A percentile compares a stretch with the other conserved stretches of the same genome.
phyloP scores from a whole-genome alignment of 2,113 vertebrate species.

The Zosterops borbonicus region DNA sequence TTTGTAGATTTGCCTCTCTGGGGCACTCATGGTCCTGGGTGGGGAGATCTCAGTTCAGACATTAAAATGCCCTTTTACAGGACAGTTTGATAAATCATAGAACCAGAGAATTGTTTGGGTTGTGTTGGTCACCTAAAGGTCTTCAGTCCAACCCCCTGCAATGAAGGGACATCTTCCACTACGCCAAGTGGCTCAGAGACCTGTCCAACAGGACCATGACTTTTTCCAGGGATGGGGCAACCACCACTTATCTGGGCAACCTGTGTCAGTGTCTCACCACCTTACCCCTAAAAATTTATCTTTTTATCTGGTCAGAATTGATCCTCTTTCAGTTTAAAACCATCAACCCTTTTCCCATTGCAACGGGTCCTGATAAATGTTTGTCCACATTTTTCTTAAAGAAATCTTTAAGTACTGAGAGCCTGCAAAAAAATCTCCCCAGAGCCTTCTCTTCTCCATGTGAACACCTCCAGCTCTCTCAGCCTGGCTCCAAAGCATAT shows the following conservation, averaged over 20 bases:
- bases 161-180: background rate
- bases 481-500: background rate
- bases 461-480: background rate
- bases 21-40: background rate
- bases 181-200: background rate
- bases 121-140: background rate
- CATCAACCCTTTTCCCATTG: accelerated
- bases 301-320: background rate
- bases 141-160: background rate
- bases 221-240: background rate
- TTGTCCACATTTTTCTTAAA: background rate
- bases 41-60: background rate
- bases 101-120: background rate
- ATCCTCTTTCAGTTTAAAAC: background rate
- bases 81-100: background rate
- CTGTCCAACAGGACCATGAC: background rate
- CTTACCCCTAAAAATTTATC: background rate
- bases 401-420: background rate
- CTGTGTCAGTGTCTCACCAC: background rate
- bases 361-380: accelerated
- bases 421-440: too few species aligned
- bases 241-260: background rate
- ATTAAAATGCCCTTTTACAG: background rate
- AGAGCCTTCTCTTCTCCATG: background rate
- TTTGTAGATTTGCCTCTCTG: background rate